Percentiles rank a stretch among this genome's conserved stretches.
These are phyloP conservation scores for Neotoxoptera formosana DNA, from an alignment of 1,140 invertebrate genomes.

Conservation along the genomic window DNA sequence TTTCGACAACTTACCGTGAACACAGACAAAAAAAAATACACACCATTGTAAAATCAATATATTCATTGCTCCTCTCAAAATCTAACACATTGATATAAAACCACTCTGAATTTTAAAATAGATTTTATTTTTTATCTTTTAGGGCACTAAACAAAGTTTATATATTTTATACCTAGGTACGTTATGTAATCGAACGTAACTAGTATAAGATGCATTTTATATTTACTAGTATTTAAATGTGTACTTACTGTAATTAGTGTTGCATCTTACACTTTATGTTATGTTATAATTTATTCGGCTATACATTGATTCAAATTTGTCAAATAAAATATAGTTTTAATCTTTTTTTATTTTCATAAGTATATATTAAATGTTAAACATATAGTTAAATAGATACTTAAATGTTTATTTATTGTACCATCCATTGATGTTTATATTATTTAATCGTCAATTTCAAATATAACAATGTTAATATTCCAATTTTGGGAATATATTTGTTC, in stretches of 20 bases:
- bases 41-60: too few relatives aligned
- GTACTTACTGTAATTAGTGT: not conserved
- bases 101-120: not conserved
- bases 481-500: too few relatives aligned
- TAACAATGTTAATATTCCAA: not conserved
- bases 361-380: not conserved
- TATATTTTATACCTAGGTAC: not conserved
- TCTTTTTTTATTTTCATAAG: not conserved
- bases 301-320: not conserved
- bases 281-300: not conserved
- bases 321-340: not conserved
- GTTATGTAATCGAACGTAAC: not conserved
- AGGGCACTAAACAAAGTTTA: not conserved
- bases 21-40: too few relatives aligned
- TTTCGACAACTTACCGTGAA: too few relatives aligned
- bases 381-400: not conserved
- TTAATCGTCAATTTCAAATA: not conserved
- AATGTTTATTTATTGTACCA: not conserved
- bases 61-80: too few relatives aligned
- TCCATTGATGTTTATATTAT: not conserved
- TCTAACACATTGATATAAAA: too few relatives aligned
- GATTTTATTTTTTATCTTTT: not conserved
- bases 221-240: not conserved
- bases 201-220: not conserved
- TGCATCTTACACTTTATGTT: not conserved